Percentiles rank a stretch among this genome's conserved stretches.
phyloP scores from a whole-genome alignment of 2,797 vertebrate genomes.

The Manis crassicaudata region DNA sequence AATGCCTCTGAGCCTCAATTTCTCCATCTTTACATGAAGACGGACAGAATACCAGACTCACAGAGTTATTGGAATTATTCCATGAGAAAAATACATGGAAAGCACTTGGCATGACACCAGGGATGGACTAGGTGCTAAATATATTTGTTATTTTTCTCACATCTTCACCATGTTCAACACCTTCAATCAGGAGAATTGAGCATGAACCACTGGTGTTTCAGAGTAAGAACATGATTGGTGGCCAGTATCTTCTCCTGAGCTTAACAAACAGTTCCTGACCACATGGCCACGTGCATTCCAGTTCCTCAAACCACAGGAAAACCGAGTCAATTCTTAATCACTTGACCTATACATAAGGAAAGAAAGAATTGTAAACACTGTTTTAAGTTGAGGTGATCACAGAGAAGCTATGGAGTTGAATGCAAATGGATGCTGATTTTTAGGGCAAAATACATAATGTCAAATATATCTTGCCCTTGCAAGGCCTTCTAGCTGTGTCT shows the following conservation, averaged over 20 bases:
- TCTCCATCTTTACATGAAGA: neutral
- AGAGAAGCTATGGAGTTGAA: neutral
- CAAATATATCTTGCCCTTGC: neutral
- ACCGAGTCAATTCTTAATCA: neutral
- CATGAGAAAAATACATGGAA: neutral
- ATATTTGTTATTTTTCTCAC: neutral
- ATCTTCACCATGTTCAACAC: neutral
- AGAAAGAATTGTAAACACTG: neutral
- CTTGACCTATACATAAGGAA: neutral
- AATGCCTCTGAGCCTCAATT: neutral
- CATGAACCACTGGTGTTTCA: neutral
- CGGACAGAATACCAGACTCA: too few species aligned
- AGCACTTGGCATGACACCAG: neutral
- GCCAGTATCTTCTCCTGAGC: neutral
- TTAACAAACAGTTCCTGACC: neutral
- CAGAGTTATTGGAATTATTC: neutral
- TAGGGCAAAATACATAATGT: neutral
- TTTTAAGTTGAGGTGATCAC: neutral
- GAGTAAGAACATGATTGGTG: neutral
- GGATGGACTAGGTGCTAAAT: neutral
- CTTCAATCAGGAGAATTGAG: neutral
- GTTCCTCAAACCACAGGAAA: neutral
- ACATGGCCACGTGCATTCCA: accelerated
- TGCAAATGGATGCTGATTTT: neutral
- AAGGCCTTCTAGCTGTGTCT: neutral